A percentile compares a stretch with the other conserved stretches of the same genome.
phyloP scores from a whole-genome alignment of 2,113 vertebrate genomes.

The Mystacornis crossleyi region DNA sequence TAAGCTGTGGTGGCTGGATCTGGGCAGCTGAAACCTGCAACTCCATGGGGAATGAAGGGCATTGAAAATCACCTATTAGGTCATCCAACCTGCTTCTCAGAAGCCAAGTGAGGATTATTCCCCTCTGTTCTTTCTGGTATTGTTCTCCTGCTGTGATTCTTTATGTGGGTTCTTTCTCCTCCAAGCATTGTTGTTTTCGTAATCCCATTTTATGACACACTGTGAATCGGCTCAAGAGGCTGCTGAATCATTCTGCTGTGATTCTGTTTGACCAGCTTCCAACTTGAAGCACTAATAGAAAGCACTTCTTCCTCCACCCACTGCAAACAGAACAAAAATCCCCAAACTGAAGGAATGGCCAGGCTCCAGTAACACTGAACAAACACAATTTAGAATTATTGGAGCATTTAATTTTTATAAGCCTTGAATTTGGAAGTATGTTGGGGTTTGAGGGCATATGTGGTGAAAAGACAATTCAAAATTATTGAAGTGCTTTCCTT shows the following conservation, averaged over 20 bases:
- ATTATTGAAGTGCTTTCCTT: conserved; percentile 22
- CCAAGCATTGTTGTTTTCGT: conserved; percentile 42
- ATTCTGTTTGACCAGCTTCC: conserved; percentile 51
- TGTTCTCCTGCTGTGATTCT: conserved; percentile 36
- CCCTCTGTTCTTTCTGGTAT: conserved; percentile 10
- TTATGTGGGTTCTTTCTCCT: conserved; percentile 31
- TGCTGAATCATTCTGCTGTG: conserved; percentile 51
- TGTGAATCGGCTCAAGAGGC: neutral
- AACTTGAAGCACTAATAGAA: conserved; percentile 54
- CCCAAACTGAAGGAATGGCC: conserved; percentile 27
- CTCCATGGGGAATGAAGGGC: neutral
- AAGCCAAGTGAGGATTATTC: conserved; percentile 25
- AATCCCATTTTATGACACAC: conserved; percentile 47
- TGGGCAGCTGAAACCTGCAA: neutral
- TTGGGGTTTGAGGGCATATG: neutral
- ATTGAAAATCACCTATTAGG: conserved; percentile 38
- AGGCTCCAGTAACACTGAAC: conserved; percentile 43
- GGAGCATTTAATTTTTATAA: conserved; percentile 66
- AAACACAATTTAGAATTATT: conserved; percentile 64
- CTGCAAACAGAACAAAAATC: conserved; percentile 14
- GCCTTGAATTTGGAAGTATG: conserved; percentile 26
- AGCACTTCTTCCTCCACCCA: neutral
- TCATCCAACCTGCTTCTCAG: neutral
- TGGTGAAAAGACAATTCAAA: conserved; percentile 19
- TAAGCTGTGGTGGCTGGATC: neutral